phyloP scores from a whole-genome alignment of 2,888 invertebrate species.

The Dichetophora obliterata region DNA sequence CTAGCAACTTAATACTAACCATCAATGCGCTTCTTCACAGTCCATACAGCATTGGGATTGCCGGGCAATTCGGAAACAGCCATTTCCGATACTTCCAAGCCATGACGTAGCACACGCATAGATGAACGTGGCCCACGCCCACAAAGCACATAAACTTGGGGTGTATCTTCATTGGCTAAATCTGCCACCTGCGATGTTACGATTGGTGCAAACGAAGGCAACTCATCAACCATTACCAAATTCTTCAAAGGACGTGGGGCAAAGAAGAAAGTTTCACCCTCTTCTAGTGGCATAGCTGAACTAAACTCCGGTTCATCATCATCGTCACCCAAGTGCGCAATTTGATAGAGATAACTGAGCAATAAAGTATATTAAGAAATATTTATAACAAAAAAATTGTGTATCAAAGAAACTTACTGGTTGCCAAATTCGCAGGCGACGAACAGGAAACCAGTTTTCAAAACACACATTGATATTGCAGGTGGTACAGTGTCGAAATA shows the following conservation, averaged over 20 bases:
- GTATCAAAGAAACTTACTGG: conserved; percentile 82
- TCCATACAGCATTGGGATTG: conserved; percentile 99
- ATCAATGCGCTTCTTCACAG: conserved; percentile 94
- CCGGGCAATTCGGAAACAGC: conserved; percentile 99
- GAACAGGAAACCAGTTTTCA: conserved; percentile 98
- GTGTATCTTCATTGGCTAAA: conserved; percentile 98
- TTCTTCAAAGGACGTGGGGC: conserved; percentile 94
- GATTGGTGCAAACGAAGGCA: conserved; percentile 95
- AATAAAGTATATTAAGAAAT: conserved; percentile 36
- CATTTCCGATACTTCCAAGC: conserved; percentile 99
- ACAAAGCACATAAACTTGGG: conserved; percentile 96
- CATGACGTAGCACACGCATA: conserved; percentile 92
- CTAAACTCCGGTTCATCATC: conserved; percentile 99
- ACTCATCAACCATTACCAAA: conserved; percentile 95
- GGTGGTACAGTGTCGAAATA: conserved; percentile 99
- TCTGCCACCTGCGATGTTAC: conserved; percentile 89
- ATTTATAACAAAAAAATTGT: background rate
- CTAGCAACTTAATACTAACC: conserved; percentile 77
- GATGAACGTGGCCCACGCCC: conserved; percentile 96
- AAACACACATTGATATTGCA: conserved; percentile 95
- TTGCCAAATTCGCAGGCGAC: conserved; percentile 99
- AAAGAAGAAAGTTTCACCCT: conserved; percentile 99
- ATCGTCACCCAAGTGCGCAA: conserved; percentile 98
- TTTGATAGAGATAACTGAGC: conserved; percentile 94
- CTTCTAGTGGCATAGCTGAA: conserved; percentile 97